Evolutionary conservation across 2,888 invertebrate species (phyloP).

Genomic region (Cerastis rubricosa): DNA sequence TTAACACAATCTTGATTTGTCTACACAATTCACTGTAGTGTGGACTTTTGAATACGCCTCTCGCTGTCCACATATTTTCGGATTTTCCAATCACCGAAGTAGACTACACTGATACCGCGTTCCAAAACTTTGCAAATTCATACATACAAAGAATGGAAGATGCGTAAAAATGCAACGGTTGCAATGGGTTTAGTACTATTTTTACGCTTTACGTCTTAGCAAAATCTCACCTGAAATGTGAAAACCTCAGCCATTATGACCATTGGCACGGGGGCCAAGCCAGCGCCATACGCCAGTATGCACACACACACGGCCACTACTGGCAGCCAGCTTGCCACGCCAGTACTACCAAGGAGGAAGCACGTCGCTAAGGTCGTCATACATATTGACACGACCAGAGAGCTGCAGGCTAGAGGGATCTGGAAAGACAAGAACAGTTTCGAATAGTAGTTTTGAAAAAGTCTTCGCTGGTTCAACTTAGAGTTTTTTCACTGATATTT

Average conservation of each 20-base stretch:
- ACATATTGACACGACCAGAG: conserved; percentile 77
- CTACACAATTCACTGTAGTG: background rate
- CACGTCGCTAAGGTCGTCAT: conserved; percentile 80
- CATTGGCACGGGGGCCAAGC: conserved; percentile 82
- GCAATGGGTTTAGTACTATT: background rate
- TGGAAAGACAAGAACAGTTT: conserved; percentile 57
- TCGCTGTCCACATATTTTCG: too few relatives aligned
- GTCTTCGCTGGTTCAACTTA: background rate
- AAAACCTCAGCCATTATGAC: conserved; percentile 85
- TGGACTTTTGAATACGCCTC: background rate
- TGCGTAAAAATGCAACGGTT: background rate
- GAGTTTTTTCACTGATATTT: background rate
- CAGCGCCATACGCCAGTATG: conserved; percentile 81
- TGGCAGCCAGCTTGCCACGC: conserved; percentile 74
- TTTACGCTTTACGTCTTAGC: background rate
- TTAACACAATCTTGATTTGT: background rate
- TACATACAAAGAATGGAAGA: background rate
- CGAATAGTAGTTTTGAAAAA: too few relatives aligned
- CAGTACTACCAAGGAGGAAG: conserved; percentile 73
- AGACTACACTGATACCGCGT: too few relatives aligned
- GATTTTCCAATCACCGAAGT: too few relatives aligned
- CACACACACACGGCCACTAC: conserved; percentile 78
- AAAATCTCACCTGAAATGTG: conserved; percentile 78
- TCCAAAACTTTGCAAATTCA: background rate
- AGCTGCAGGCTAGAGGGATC: conserved; percentile 80